Conservation (phyloP, 2,797 vertebrate species). For the Phyllotis vaccarum region DNA sequence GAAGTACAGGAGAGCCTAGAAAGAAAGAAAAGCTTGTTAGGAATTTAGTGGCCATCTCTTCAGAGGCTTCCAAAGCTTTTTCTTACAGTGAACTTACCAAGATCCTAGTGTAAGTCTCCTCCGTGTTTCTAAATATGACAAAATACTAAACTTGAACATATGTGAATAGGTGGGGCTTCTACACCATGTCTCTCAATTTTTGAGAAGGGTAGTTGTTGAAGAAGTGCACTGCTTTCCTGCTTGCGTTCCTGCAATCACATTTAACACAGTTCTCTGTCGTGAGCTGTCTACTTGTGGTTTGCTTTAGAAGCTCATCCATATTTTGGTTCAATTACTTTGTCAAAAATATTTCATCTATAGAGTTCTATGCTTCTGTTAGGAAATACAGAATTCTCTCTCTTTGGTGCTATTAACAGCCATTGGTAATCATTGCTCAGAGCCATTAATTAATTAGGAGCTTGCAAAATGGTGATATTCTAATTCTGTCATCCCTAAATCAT, state of each 20-base stretch:
- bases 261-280: neutral
- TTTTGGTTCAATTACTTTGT: conserved; percentile 30
- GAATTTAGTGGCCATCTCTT: neutral
- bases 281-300: conserved; percentile 12
- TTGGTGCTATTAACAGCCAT: neutral
- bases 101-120: neutral
- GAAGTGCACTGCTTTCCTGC: neutral
- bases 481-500: conserved; percentile 49
- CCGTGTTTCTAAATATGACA: conserved; percentile 26
- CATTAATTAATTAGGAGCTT: conserved; percentile 39
- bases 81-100: conserved; percentile 31
- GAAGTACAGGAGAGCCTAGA: neutral
- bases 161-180: neutral
- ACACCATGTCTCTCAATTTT: neutral
- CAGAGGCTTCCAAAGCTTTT: conserved; percentile 6
- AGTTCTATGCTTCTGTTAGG: neutral
- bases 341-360: neutral
- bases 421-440: conserved; percentile 29
- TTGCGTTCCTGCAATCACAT: neutral
- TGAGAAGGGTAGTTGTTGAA: neutral
- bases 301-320: conserved; percentile 42
- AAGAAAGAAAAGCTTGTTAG: neutral
- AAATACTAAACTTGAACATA: neutral
- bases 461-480: conserved; percentile 44
- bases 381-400: neutral